Evolutionary conservation across 1,140 invertebrate genomes (phyloP).

Genomic region (Asbolus verrucosus): DNA sequence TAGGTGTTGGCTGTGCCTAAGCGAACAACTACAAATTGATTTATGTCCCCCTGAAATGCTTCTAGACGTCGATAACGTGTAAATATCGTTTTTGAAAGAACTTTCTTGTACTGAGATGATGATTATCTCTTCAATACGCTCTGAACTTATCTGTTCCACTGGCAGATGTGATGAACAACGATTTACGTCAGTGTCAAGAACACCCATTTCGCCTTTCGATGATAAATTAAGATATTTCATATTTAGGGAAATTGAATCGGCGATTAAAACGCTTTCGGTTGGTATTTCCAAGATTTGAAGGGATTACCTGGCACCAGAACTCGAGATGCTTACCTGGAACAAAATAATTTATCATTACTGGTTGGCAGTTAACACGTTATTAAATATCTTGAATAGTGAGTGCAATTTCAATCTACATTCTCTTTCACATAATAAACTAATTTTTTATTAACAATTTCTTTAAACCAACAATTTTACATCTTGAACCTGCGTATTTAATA

Average conservation of each 20-base stretch:
- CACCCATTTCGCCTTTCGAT: conserved; percentile 8
- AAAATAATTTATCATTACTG: no score
- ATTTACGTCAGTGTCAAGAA: conserved; percentile 32
- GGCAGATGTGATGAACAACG: conserved; percentile 15
- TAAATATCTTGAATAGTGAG: no score
- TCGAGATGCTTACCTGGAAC: no score
- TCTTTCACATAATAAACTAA: no score
- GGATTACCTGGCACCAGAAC: no score
- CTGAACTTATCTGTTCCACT: not conserved
- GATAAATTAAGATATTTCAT: conserved; percentile 6
- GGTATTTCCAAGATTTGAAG: no score
- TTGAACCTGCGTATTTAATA: no score
- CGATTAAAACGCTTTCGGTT: not conserved
- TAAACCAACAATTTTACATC: no score
- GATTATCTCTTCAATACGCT: conserved; percentile 12
- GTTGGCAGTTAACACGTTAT: no score
- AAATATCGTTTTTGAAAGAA: not conserved
- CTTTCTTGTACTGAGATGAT: not conserved
- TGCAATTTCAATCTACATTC: no score
- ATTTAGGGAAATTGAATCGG: not conserved
- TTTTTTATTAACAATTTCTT: no score
- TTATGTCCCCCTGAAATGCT: conserved; percentile 8
- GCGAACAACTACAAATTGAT: conserved; percentile 38
- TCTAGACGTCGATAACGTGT: conserved; percentile 22
- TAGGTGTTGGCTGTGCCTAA: conserved; percentile 11